Evolutionary conservation across 2,888 invertebrate species (phyloP).

Genomic region (Rhimphoctona megacephalus): DNA sequence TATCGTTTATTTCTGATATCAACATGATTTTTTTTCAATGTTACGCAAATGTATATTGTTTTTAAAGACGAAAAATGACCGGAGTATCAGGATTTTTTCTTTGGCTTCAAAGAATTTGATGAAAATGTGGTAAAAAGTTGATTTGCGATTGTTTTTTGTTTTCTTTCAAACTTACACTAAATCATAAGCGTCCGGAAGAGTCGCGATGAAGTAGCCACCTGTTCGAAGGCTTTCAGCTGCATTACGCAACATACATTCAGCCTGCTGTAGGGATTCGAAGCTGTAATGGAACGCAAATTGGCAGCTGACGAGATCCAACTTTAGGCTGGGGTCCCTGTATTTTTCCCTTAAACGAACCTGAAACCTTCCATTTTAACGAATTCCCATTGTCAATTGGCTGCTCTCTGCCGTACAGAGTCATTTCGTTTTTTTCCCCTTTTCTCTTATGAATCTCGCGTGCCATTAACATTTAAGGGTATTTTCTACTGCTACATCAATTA

Average conservation of each 20-base stretch:
- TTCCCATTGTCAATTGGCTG: slow-evolving; percentile 70
- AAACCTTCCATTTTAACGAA: slow-evolving; percentile 78
- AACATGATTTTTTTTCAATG: background rate
- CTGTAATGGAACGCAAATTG: slow-evolving; percentile 99
- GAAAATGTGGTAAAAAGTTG: background rate
- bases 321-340: slow-evolving; percentile 91
- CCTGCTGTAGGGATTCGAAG: slow-evolving; percentile 95
- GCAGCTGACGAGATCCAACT: slow-evolving; percentile 96
- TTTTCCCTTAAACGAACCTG: slow-evolving; percentile 89
- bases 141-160: background rate
- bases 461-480: slow-evolving; percentile 10
- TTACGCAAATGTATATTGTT: background rate
- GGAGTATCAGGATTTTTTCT: background rate
- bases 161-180: slow-evolving; percentile 88
- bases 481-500: background rate
- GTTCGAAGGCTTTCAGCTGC: slow-evolving; percentile 94
- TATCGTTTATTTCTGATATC: background rate
- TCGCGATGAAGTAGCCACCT: slow-evolving; percentile 98
- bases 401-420: slow-evolving; percentile 58
- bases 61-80: background rate
- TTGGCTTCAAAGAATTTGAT: background rate
- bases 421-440: slow-evolving; percentile 17
- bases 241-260: slow-evolving; percentile 96
- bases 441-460: background rate
- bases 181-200: slow-evolving; percentile 97